phyloP scores from a whole-genome alignment of 1,140 invertebrate species.

The Drosophila lowei region DNA sequence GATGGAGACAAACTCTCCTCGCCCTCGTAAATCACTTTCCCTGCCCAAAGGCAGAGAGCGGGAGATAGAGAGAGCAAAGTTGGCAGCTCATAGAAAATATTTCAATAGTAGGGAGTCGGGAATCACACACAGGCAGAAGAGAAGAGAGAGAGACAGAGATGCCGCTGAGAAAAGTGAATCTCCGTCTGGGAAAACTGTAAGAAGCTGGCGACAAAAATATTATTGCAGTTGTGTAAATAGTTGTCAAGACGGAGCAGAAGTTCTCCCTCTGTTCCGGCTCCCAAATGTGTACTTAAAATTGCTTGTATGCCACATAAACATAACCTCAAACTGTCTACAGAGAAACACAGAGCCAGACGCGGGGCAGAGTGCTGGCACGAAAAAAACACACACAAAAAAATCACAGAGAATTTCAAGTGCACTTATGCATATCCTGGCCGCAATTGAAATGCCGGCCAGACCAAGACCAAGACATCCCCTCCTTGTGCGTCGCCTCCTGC shows the following conservation, averaged over 20 bases:
- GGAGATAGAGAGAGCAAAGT: conserved; percentile 18
- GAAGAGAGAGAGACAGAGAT: conserved; percentile 8
- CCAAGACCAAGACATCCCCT: conserved; percentile 32
- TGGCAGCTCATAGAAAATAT: conserved; percentile 59
- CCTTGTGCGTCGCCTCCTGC: conserved; percentile 11
- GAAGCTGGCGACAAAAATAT: conserved; percentile 69
- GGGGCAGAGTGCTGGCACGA: background rate
- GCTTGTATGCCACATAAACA: conserved; percentile 68
- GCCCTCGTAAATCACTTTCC: conserved; percentile 75
- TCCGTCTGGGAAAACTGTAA: conserved; percentile 27
- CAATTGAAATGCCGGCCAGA: conserved; percentile 58
- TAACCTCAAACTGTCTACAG: conserved; percentile 58
- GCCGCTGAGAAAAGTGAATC: conserved; percentile 54
- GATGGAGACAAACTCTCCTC: conserved; percentile 55
- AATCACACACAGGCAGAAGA: background rate
- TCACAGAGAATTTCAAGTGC: conserved; percentile 56
- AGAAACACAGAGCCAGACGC: conserved; percentile 6
- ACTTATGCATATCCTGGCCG: conserved; percentile 75
- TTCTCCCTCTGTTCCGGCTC: conserved; percentile 13
- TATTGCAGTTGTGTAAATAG: conserved; percentile 79
- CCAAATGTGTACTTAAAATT: conserved; percentile 62
- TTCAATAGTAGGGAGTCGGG: conserved; percentile 49
- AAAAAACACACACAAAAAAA: conserved; percentile 24
- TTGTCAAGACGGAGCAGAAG: conserved; percentile 43
- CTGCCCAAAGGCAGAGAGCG: conserved; percentile 12